These are phyloP conservation scores for Dreissena polymorpha DNA, from an alignment of 1,140 invertebrate genomes.

Conservation along the genomic window DNA sequence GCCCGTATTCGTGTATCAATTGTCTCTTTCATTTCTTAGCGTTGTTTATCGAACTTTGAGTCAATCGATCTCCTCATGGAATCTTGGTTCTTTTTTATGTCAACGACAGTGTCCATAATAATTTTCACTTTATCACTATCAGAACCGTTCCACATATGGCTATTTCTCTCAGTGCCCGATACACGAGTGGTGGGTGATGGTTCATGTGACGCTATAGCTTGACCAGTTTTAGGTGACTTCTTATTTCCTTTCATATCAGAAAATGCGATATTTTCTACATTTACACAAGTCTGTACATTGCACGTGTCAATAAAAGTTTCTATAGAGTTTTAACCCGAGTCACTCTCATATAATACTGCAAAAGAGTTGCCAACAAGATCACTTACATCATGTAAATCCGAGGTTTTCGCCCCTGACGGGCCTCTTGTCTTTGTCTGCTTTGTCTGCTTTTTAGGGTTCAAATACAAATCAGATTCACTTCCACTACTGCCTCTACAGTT, in stretches of 20 bases:
- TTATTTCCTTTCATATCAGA: slow-evolving; percentile 16
- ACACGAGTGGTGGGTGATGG: neutral
- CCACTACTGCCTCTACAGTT: slow-evolving; percentile 14
- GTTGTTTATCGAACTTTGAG: slow-evolving; percentile 16
- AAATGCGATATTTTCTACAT: neutral
- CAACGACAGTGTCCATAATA: slow-evolving; percentile 24
- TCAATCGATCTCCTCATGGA: neutral
- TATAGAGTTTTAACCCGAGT: slow-evolving; percentile 9
- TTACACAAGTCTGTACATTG: too few relatives aligned
- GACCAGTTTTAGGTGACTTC: neutral
- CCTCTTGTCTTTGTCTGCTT: slow-evolving; percentile 26
- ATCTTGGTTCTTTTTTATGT: slow-evolving; percentile 27
- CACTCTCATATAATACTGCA: slow-evolving; percentile 14
- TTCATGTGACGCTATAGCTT: slow-evolving; percentile 4
- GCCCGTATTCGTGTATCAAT: slow-evolving; percentile 24
- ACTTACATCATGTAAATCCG: slow-evolving; percentile 22
- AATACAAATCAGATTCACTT: slow-evolving; percentile 15
- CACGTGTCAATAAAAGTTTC: slow-evolving; percentile 6
- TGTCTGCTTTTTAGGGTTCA: slow-evolving; percentile 12
- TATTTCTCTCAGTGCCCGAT: neutral
- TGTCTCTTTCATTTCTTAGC: slow-evolving; percentile 15
- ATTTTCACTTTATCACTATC: slow-evolving; percentile 25
- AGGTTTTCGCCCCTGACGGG: neutral
- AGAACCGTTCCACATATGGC: neutral
- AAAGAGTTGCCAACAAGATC: slow-evolving; percentile 10